A percentile compares a stretch with the other conserved stretches of the same genome.
Evolutionary conservation across 2,888 invertebrate species (phyloP).

Genomic region (Sphaerophoria rueppellii): DNA sequence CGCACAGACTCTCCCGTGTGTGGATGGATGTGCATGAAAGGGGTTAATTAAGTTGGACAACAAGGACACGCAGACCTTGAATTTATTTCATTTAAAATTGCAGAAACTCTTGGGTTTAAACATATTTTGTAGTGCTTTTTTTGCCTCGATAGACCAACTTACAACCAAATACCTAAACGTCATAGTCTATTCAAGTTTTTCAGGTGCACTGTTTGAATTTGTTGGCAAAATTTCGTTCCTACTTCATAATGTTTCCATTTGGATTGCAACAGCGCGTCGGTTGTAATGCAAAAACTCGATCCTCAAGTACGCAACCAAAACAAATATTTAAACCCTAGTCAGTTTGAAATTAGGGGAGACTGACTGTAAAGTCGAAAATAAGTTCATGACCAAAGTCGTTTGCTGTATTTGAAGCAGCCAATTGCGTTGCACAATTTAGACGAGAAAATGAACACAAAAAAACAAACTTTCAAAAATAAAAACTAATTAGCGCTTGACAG

Average conservation of each 20-base stretch:
- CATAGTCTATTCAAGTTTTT: conserved; percentile 8
- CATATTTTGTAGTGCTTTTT: background rate
- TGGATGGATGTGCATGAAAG: background rate
- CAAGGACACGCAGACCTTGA: background rate
- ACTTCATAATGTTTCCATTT: conserved; percentile 31
- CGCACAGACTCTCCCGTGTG: background rate
- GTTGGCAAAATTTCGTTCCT: background rate
- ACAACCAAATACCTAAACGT: background rate
- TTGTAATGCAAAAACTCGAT: no score
- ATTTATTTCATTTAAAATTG: conserved; percentile 30
- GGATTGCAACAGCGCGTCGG: background rate
- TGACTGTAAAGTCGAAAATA: conserved; percentile 53
- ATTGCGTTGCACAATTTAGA: background rate
- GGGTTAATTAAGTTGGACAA: background rate
- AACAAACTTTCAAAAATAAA: background rate
- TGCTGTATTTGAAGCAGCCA: background rate
- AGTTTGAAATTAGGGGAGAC: conserved; percentile 55
- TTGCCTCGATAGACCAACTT: no score
- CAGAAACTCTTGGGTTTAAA: conserved; percentile 22
- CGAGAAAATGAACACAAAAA: background rate
- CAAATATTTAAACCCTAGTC: conserved; percentile 19
- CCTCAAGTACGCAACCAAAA: no score
- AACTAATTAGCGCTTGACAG: conserved; percentile 26
- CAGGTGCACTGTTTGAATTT: conserved; percentile 7
- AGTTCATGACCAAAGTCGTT: conserved; percentile 48